Percentiles rank a stretch among this genome's conserved stretches.
These are phyloP conservation scores for Anadara kagoshimensis DNA, from an alignment of 1,140 invertebrate genomes.

Conservation along the genomic window DNA sequence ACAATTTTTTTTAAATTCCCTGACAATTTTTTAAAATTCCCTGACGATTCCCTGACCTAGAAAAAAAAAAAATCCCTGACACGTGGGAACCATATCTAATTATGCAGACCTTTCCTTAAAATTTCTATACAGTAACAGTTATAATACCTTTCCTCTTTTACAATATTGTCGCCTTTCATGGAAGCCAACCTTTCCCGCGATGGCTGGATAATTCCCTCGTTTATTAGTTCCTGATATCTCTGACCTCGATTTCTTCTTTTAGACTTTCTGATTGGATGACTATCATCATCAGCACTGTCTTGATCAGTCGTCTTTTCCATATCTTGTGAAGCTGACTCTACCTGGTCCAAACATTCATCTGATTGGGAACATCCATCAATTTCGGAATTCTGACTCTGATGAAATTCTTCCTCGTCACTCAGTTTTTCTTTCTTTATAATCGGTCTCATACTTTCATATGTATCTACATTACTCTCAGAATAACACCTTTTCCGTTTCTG, in stretches of 20 bases:
- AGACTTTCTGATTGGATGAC: conserved; percentile 69
- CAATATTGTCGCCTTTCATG: conserved; percentile 24
- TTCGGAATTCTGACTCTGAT: not conserved
- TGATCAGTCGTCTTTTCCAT: not conserved
- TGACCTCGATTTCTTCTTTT: conserved; percentile 85
- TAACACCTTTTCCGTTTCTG: conserved; percentile 23
- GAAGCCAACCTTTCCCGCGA: conserved; percentile 63
- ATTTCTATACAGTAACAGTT: not conserved
- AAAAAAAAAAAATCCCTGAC: too few species aligned
- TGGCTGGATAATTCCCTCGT: conserved; percentile 74
- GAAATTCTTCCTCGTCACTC: not conserved
- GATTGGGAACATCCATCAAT: too few species aligned
- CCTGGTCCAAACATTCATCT: conserved; percentile 17
- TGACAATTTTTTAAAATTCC: too few species aligned
- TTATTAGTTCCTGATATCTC: conserved; percentile 89
- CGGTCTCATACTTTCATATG: conserved; percentile 4
- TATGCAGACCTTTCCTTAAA: too few species aligned
- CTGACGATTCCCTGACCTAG: too few species aligned
- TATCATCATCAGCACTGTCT: conserved; percentile 30
- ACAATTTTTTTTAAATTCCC: too few species aligned
- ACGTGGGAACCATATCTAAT: too few species aligned
- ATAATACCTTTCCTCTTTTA: conserved; percentile 30
- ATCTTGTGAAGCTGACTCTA: conserved; percentile 7
- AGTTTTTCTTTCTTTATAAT: not conserved
- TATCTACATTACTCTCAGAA: conserved; percentile 22